phyloP scores from a whole-genome alignment of 2,888 invertebrate genomes.

The Tryphoninae sp. region DNA sequence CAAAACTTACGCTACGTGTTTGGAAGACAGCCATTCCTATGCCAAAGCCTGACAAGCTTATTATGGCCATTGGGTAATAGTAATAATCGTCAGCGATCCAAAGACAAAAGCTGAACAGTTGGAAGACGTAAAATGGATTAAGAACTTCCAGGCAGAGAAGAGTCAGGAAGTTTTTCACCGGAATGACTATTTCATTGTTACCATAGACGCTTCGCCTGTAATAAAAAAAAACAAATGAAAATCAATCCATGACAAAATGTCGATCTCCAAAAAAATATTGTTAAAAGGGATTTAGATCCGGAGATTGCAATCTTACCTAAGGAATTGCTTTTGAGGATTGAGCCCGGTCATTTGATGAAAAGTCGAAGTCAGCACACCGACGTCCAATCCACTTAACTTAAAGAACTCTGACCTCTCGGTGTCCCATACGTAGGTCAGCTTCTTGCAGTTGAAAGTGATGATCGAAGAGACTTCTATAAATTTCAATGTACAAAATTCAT shows the following conservation, averaged over 20 bases:
- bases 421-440: slow-evolving; percentile 92
- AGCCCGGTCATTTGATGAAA: slow-evolving; percentile 86
- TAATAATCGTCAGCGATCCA: slow-evolving; percentile 96
- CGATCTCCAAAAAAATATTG: neutral
- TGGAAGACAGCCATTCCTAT: slow-evolving; percentile 92
- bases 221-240: slow-evolving; percentile 54
- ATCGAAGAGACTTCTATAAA: slow-evolving; percentile 81
- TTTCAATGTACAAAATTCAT: neutral
- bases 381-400: slow-evolving; percentile 89
- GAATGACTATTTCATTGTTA: slow-evolving; percentile 91
- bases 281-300: neutral
- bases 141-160: slow-evolving; percentile 91
- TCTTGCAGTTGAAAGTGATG: slow-evolving; percentile 89
- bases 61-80: slow-evolving; percentile 93
- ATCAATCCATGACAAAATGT: neutral
- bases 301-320: slow-evolving; percentile 82
- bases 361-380: slow-evolving; percentile 85
- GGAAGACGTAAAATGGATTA: slow-evolving; percentile 98
- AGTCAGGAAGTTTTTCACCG: slow-evolving; percentile 87
- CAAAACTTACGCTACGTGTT: slow-evolving; percentile 87
- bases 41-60: slow-evolving; percentile 92
- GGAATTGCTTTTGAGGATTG: slow-evolving; percentile 84
- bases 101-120: slow-evolving; percentile 93
- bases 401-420: slow-evolving; percentile 85
- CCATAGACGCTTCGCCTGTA: slow-evolving; percentile 91